Conservation (phyloP, 1,140 invertebrate genomes). For the Apis mellifera region DNA sequence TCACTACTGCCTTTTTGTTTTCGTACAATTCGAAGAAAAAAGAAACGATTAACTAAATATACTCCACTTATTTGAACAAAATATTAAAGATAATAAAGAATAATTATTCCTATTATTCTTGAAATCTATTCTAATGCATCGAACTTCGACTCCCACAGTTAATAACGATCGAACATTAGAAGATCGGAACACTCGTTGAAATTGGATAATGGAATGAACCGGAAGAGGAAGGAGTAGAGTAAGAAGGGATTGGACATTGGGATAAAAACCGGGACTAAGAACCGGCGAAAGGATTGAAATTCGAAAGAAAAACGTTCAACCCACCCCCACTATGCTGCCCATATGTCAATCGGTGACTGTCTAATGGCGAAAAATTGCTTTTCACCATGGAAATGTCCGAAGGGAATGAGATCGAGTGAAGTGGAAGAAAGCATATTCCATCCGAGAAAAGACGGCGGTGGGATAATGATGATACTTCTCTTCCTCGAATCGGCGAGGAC, state of each 20-base stretch:
- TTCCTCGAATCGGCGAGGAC: not conserved
- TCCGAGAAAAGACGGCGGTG: not conserved
- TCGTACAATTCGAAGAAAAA: too few species aligned
- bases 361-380: constrained; percentile 19
- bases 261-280: not conserved
- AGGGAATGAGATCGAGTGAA: not conserved
- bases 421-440: constrained; percentile 49
- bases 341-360: not conserved
- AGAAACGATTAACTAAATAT: too few species aligned
- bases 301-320: not conserved
- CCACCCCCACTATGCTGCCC: not conserved
- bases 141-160: too few species aligned
- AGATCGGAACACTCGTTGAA: not conserved
- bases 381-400: not conserved
- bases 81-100: too few species aligned
- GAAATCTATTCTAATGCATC: too few species aligned
- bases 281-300: not conserved
- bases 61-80: too few species aligned
- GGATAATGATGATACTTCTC: too few species aligned
- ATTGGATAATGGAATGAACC: not conserved
- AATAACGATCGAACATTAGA: too few species aligned
- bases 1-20: too few species aligned
- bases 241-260: not conserved
- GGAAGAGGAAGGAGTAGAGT: not conserved
- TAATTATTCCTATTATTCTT: too few species aligned